phyloP scores from a whole-genome alignment of 2,113 vertebrate genomes.

The Hipposideros armiger region DNA sequence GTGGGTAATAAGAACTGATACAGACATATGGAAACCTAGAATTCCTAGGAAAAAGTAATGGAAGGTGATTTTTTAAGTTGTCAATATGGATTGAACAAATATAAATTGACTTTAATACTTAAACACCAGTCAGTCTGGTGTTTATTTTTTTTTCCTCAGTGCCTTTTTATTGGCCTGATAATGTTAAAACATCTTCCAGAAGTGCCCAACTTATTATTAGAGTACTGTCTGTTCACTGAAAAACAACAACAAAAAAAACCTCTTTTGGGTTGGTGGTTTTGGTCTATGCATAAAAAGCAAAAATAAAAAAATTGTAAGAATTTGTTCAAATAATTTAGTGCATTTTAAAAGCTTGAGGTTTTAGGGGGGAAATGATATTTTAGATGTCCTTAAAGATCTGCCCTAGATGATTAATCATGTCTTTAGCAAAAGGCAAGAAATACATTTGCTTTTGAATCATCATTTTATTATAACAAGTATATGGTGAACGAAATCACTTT shows the following conservation, averaged over 20 bases:
- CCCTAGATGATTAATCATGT: constrained; percentile 40
- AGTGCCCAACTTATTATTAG: neutral
- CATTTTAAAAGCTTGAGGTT: constrained; percentile 64
- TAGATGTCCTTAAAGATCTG: constrained; percentile 45
- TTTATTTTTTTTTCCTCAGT: constrained; percentile 1
- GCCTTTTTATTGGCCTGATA: neutral
- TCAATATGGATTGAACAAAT: neutral
- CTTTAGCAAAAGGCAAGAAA: constrained; percentile 74
- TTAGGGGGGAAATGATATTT: neutral
- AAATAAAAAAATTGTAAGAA: constrained; percentile 52
- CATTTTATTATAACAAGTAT: constrained; percentile 46
- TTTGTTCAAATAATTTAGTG: constrained; percentile 52
- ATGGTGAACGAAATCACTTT: constrained; percentile 64
- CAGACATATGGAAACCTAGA: neutral
- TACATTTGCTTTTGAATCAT: constrained; percentile 45
- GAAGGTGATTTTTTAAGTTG: neutral
- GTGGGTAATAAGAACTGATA: neutral
- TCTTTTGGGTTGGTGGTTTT: constrained; percentile 52
- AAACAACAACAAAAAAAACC: neutral
- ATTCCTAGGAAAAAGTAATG: constrained; percentile 5
- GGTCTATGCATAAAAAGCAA: constrained; percentile 20
- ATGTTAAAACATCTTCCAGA: constrained; percentile 44
- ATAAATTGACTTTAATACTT: constrained; percentile 40
- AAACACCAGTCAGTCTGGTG: neutral
- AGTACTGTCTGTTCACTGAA: neutral